Base-by-base conservation (phyloP, 2,113 vertebrate species). In the Proterorhinus semilunaris region DNA sequence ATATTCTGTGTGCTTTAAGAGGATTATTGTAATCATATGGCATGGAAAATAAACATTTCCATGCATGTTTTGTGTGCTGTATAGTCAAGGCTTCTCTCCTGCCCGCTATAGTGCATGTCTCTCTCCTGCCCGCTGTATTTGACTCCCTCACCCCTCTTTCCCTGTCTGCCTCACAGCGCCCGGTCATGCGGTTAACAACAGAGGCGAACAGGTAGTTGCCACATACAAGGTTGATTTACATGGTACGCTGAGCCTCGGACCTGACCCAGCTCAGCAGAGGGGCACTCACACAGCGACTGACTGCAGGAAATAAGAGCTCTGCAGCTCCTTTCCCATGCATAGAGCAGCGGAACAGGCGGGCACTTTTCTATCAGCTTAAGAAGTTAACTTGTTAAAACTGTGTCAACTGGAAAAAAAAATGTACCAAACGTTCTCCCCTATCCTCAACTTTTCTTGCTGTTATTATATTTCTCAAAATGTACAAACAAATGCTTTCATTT, bases 181-280 rank as follows among this genome's bases (percentile, higher is more conserved):
- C 16, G 36, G 54, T 71, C 75, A 80, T 76, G 80, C 50, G 12
- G 74, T 81, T 70, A 81, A 83, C 78, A 71, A 61, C 47, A 59
- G 65, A 75, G 27, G 44, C 69, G 72, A 49, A 65, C 66, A 77
- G 71, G 76, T 73, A 81, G 69, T 45, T 54, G 63, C 72, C 68
- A 66, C 71, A 59, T 48, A 76, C 44, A 54, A 53, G 72, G 71
- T 71, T 75, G 64, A 78, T 64, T 74, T 66, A 71, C 66, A 69
- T 62, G 69, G 55, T 71, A 68, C 71, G 61, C 59, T 10, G 52
- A 73, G 51, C 57, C 54, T 69, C 62, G 47, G 66, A 66, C 80
- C 51, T 57, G 2, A 8, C 36, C 27, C 16, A 8, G 43, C 11
- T 1, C 6, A 46, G 13, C 67, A 76, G 36, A 59, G 15, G 68